Evolutionary conservation across 2,888 invertebrate genomes (phyloP).

Genomic region (Stegophylla sp.): DNA sequence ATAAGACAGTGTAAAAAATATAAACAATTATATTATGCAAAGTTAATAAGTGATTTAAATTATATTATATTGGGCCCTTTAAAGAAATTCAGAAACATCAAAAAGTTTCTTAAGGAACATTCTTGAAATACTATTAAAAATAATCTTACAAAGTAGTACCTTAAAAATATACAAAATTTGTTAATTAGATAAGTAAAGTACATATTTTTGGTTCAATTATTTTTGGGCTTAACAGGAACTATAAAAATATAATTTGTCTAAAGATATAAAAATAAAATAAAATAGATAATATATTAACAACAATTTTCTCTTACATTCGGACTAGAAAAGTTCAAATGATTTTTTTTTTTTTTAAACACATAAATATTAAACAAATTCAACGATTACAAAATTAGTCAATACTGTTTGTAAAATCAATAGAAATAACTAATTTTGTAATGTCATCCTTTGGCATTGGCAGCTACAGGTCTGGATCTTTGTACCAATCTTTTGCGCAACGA

Average conservation of each 20-base stretch:
- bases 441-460: slow-evolving; percentile 53
- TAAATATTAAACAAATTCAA: slow-evolving; percentile 20
- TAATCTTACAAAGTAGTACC: slow-evolving; percentile 20
- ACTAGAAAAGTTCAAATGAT: neutral
- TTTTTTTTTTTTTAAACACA: slow-evolving; percentile 7
- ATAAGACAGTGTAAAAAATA: slow-evolving; percentile 12
- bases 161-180: slow-evolving; percentile 24
- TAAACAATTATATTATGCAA: slow-evolving; percentile 7
- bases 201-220: slow-evolving; percentile 42
- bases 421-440: neutral
- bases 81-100: slow-evolving; percentile 22
- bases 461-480: slow-evolving; percentile 54
- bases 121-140: slow-evolving; percentile 21
- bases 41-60: slow-evolving; percentile 23
- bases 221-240: slow-evolving; percentile 48
- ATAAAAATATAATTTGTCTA: slow-evolving; percentile 37
- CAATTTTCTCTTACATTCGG: neutral
- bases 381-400: slow-evolving; percentile 18
- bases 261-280: neutral
- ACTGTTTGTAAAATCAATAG: neutral
- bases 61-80: slow-evolving; percentile 11
- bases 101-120: slow-evolving; percentile 51
- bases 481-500: slow-evolving; percentile 69
- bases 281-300: neutral
- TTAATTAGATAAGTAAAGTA: slow-evolving; percentile 17